Base-by-base conservation (phyloP, 2,113 vertebrate genomes). In the Ramphastos sulfuratus region DNA sequence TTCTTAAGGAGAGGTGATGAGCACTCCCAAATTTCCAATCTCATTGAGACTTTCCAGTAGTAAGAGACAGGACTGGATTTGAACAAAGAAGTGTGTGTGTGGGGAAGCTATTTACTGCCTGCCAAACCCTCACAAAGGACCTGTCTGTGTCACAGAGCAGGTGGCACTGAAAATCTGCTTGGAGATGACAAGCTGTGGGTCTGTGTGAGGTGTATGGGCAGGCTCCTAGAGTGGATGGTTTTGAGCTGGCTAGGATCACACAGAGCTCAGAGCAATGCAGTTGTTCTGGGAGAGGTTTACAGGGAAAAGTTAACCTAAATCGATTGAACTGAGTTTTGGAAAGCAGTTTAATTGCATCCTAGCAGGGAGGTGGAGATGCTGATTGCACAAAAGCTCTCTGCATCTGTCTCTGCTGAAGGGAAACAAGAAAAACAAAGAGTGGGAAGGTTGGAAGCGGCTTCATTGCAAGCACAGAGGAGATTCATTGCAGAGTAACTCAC, bases 331-430 rank as follows among this genome's bases (percentile, higher is more conserved):
- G 82, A 84, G 85, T 54, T 28, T 78, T 95, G 90, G 58, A 81
- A 81, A 88, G 87, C 39, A 24, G 33, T 54, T 94, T 94, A 90
- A 94, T 90, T 81, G 85, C 73, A 88, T 86, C 85, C 83, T 94
- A 72, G 90, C 70, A 90, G 90, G 79, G 67, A 92, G 85, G 72
- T 81, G 4, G 87, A 75, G 82, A 72, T 46, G 82, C 54, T 91
- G 85, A 65, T 92, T 81, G 46, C 55, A 76, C 42, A 72, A 83
- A 83, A 19, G 9, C 21, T 78, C 46, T 35, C 85, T 96, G 82
- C 72, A 72, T 92, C 87, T 81, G 87, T 56, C 89, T 69, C 76
- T 75, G 20, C 72, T 69, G 69, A n/a, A 74, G 61, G 73, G 75
- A 87, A 91, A 71, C 4, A 56, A 35, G 66, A 72, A 74, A 27